Evolutionary conservation across 2,113 vertebrate species (phyloP).

Genomic region (Tetrax tetrax): DNA sequence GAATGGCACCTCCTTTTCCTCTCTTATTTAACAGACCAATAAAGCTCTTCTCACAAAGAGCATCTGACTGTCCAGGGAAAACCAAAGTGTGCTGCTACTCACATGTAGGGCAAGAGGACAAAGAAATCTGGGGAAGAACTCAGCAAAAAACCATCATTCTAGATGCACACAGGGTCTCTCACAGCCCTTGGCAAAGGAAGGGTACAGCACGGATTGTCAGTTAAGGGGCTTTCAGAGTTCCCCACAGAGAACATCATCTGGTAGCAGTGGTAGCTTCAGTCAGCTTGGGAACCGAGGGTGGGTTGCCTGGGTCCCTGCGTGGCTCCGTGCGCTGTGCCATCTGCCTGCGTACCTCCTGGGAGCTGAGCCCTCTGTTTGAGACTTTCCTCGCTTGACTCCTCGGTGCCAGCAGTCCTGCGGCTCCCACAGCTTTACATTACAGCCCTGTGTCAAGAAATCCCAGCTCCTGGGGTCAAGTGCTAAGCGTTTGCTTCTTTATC

Average conservation of each 20-base stretch:
- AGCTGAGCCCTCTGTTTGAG: neutral
- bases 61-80: neutral
- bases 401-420: neutral
- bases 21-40: neutral
- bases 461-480: constrained; percentile 68
- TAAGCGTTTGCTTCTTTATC: constrained; percentile 73
- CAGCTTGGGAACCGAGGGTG: neutral
- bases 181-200: neutral
- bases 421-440: constrained; percentile 34
- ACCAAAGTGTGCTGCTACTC: neutral
- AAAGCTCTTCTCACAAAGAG: neutral
- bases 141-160: neutral
- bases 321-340: neutral
- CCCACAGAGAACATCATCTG: neutral
- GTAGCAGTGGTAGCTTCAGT: neutral
- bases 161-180: neutral
- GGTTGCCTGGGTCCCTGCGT: rapidly evolving
- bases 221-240: neutral
- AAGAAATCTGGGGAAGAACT: neutral
- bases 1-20: neutral
- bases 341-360: neutral
- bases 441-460: constrained; percentile 44
- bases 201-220: neutral
- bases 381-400: neutral
- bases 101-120: neutral